Percentiles rank a stretch among this genome's conserved stretches.
phyloP scores from a whole-genome alignment of 1,140 invertebrate genomes.

The Drosophila subpulchrella region DNA sequence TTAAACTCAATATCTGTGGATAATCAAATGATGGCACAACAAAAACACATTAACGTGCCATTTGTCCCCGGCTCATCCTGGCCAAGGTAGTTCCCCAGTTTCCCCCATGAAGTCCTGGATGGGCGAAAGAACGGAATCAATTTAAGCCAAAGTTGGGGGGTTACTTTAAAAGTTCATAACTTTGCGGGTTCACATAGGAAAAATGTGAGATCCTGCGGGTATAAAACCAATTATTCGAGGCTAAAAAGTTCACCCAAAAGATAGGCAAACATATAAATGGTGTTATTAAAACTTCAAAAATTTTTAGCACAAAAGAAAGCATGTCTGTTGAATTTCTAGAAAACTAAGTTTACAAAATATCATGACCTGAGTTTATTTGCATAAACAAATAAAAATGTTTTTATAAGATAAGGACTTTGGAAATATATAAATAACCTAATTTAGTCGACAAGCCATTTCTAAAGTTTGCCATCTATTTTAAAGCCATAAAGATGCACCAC shows the following conservation, averaged over 20 bases:
- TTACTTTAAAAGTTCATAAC: constrained; percentile 41
- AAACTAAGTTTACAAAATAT: not conserved
- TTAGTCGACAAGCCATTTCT: too few species aligned
- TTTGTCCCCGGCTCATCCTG: constrained; percentile 33
- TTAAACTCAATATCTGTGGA: constrained; percentile 76
- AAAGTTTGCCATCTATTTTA: too few species aligned
- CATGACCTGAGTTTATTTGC: not conserved
- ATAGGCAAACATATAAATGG: not conserved
- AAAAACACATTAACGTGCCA: constrained; percentile 74
- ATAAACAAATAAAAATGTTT: not conserved
- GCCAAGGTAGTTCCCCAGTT: not conserved
- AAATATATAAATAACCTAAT: too few species aligned
- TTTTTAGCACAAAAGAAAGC: not conserved
- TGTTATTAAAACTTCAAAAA: constrained; percentile 5
- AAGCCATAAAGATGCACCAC: not conserved
- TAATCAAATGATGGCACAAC: constrained; percentile 62
- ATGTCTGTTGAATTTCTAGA: not conserved
- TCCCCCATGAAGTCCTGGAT: not conserved
- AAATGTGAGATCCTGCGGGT: constrained; percentile 12
- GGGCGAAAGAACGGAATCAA: constrained; percentile 10
- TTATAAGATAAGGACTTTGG: too few species aligned
- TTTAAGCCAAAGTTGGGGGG: constrained; percentile 21
- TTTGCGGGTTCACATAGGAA: constrained; percentile 25
- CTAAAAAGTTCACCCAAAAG: constrained; percentile 5
- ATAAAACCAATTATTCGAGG: constrained; percentile 32